phyloP scores from a whole-genome alignment of 2,797 vertebrate species.

The Botia almorhae region DNA sequence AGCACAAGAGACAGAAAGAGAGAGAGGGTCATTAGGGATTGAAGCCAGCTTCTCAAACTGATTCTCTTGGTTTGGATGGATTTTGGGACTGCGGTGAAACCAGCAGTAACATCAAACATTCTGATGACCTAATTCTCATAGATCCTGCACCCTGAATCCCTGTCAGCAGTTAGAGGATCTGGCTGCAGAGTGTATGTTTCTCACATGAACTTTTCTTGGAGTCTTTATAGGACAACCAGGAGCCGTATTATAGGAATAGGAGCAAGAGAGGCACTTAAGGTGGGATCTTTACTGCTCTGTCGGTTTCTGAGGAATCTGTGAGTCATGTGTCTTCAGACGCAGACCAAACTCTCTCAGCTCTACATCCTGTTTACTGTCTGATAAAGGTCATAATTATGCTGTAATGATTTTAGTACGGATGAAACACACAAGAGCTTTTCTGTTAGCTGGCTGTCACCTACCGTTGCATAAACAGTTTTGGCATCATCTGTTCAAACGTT shows the following conservation, averaged over 20 bases:
- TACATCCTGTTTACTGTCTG: conserved; percentile 63
- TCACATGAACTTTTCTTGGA: conserved; percentile 14
- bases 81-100: conserved; percentile 25
- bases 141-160: background rate
- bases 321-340: conserved; percentile 50
- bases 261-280: conserved; percentile 21
- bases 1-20: conserved; percentile 21
- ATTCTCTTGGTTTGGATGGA: conserved; percentile 1
- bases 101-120: conserved; percentile 5
- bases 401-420: conserved; percentile 57
- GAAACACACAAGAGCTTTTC: conserved; percentile 37
- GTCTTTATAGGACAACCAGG: conserved; percentile 3
- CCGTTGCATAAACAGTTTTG: background rate
- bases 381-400: conserved; percentile 55
- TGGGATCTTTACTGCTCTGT: conserved; percentile 11
- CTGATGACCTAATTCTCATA: conserved; percentile 25
- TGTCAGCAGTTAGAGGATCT: conserved; percentile 21
- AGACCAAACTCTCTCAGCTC: conserved; percentile 56
- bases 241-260: background rate
- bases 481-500: background rate
- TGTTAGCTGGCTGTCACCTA: background rate
- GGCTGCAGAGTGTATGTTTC: background rate
- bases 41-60: background rate
- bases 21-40: conserved; percentile 8
- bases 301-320: background rate